Conservation (phyloP, 2,797 vertebrate species). For the Cyprinella venusta region DNA sequence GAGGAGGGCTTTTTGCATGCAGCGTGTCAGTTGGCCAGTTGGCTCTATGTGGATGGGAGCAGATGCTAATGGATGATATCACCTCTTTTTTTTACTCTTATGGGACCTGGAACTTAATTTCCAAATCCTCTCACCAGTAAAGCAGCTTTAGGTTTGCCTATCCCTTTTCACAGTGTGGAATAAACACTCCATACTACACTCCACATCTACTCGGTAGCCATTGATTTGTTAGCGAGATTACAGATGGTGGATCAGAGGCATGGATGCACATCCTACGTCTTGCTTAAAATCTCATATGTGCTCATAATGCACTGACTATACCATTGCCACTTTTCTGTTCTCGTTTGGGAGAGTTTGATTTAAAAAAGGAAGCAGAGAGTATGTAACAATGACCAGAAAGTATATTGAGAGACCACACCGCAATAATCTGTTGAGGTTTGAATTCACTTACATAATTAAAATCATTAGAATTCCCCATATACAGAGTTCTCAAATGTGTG, state of each 20-base stretch:
- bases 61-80: conserved; percentile 80
- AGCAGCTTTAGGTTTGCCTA: conserved; percentile 35
- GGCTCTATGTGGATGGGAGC: conserved; percentile 70
- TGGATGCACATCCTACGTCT: conserved; percentile 39
- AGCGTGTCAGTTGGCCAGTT: conserved; percentile 66
- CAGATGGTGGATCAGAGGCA: conserved; percentile 49
- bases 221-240: conserved; percentile 62
- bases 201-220: too few relatives aligned
- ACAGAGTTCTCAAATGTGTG: background rate
- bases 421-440: conserved; percentile 46
- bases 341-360: conserved; percentile 25
- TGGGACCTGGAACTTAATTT: conserved; percentile 26
- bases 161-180: conserved; percentile 30
- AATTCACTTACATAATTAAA: conserved; percentile 41
- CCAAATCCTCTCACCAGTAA: conserved; percentile 44
- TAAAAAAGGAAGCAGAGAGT: conserved; percentile 27
- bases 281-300: conserved; percentile 38
- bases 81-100: conserved; percentile 70
- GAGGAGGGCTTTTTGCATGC: conserved; percentile 69
- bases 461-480: conserved; percentile 35
- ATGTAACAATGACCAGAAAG: conserved; percentile 47
- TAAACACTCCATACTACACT: too few relatives aligned
- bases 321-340: background rate
- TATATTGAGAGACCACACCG: conserved; percentile 37
- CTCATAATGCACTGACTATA: background rate